Evolutionary conservation across 2,797 vertebrate species (phyloP), one percentile per base, ranked within the genome.

Genomic region (Chrysolophus pictus): DNA sequence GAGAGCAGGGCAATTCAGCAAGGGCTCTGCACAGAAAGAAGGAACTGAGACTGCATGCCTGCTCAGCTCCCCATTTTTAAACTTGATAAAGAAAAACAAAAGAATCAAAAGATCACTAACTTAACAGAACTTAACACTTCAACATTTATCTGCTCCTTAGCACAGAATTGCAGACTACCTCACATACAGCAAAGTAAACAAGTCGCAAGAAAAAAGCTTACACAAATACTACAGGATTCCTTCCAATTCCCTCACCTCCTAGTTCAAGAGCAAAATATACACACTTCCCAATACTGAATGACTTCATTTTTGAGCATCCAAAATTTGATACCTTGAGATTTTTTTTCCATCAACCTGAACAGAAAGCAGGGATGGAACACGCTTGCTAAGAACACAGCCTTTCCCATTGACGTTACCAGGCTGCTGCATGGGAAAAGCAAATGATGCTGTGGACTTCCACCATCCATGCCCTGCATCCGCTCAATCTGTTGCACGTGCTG

Each of bases 21-120:
- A 14, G 16, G 29, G 24, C 46, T 64, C 47, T 76, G 31, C 39
- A 73, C 75, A 89, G 63, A 85, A 95, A 96, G 68, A 31, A 94
- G 75, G 94, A 96, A 96, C 78, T 55, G 90, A 96, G 71, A 94
- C 65, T 73, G 44, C 14, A 39, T 71, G 86, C 84, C 71, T 94
- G 49, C 60, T 79, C 79, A 77, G 64, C 85, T 88, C 80, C 59
- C 55, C 13, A 3, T 10, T 88, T 89, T 81, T 51, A 64, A 82
- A 71, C 29, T 67, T 35, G 11, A 75, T 15, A 29, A 89, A 65
- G 46, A 70, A 23, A 73, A 71, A 49, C 24, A 35, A 44, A 42
- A 33, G 37, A 80, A 53, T 51, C 14, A 51, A 11, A 47, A 69
- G 23, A n/a, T 51, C 9, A 12, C n/a, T 75, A 51, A 44, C 10